Evolutionary conservation across 2,113 vertebrate species (phyloP).

Genomic region (Perca schrenkii): DNA sequence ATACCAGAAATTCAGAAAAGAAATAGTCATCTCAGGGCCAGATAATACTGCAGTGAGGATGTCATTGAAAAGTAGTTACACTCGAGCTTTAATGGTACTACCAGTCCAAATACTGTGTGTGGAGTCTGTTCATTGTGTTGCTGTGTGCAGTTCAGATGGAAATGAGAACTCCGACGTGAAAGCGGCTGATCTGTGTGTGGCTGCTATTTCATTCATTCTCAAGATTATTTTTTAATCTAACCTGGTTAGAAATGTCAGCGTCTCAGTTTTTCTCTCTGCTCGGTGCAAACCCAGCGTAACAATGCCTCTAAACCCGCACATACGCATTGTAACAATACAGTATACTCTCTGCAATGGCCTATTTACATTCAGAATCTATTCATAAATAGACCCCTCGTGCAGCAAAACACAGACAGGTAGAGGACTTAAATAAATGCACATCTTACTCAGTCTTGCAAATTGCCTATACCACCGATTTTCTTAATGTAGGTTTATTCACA

Average conservation of each 20-base stretch:
- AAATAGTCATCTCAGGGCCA: slow-evolving; percentile 5
- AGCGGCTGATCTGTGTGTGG: slow-evolving; percentile 2
- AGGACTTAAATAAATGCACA: not conserved
- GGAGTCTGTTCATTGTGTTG: not conserved
- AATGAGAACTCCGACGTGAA: not conserved
- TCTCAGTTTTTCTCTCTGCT: not conserved
- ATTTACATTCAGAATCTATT: slow-evolving; percentile 30
- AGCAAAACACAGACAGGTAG: not conserved
- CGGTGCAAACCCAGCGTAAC: not conserved
- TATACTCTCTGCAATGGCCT: slow-evolving; percentile 8
- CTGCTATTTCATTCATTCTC: not conserved
- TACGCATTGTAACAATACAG: not conserved
- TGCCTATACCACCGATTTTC: not conserved
- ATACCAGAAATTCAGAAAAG: not conserved
- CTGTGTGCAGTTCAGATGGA: not conserved
- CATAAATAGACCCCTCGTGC: slow-evolving; percentile 9
- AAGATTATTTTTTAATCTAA: slow-evolving; percentile 34
- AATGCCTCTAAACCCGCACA: not conserved
- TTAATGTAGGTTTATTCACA: slow-evolving; percentile 46
- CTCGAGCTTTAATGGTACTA: not conserved
- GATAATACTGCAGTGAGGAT: slow-evolving; percentile 6
- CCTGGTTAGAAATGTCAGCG: not conserved
- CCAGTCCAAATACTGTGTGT: not conserved
- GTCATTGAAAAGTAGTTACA: slow-evolving; percentile 1
- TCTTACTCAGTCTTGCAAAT: not conserved